Evolutionary conservation across 1,140 invertebrate genomes (phyloP), one percentile per base, ranked within the genome.

Genomic region (Pinna nobilis): DNA sequence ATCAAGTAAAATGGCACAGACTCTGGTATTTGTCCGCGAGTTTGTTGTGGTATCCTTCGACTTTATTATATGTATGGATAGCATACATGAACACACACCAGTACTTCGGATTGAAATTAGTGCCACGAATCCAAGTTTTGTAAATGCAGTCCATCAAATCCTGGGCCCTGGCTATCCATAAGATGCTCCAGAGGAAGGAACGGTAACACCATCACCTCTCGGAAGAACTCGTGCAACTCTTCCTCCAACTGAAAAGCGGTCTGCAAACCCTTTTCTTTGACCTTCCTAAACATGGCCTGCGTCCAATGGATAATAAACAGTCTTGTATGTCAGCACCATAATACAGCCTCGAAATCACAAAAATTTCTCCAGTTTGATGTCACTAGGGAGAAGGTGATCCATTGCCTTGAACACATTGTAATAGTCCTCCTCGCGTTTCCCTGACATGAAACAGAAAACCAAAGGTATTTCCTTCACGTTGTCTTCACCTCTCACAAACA

Each of bases 401-500:
- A 44, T n/a, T 9, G 39, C 39, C 39, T 44, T 44, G 39, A 44
- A 44, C 6, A 69, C 67, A 28, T 69, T 33, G 9, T 72, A 44
- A 18, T 57, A 72, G 41, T 72, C 60, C 18, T 55, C 37, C n/a
- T 57, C 35, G 20, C 50, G 15, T 35, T 72, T 72, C 0, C 60
- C 49, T 47, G 70, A 65, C 70, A 72, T 72, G 18, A 72, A n/a
- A 13, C 32, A 37, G 30, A 74, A 67, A 0, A 59, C 53, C 23
- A 61, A 20, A 5, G 64, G 64, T 2, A 74, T 9, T 35, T 74
- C 33, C 30, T 74, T 68, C 44, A 64, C 57, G 20, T 47, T 11
- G 9, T 28, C 57, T 13, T 33, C 72, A 33, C 37, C 44, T n/a
- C 63, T 39, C 1, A 74, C 23, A 18, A 68, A 68, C 9, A 35